Conservation (phyloP, 2,113 vertebrate genomes). For the Bolborhynchus lineola region DNA sequence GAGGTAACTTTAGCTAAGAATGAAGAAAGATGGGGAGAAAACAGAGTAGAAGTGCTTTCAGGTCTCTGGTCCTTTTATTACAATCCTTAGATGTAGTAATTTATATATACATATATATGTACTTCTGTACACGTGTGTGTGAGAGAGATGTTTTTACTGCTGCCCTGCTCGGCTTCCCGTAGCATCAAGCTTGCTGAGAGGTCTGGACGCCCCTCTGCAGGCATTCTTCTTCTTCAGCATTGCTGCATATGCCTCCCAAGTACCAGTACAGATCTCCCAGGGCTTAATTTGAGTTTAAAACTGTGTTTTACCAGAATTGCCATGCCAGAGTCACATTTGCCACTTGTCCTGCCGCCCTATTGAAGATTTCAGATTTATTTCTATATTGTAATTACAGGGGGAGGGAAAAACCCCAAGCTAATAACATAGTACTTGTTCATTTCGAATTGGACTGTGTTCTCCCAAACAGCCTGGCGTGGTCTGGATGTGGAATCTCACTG, state of each 20-base stretch:
- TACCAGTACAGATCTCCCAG: background rate
- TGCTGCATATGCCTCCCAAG: background rate
- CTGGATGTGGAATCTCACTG: background rate
- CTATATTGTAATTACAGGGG: background rate
- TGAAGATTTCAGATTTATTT: background rate
- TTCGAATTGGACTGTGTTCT: background rate
- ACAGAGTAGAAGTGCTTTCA: background rate
- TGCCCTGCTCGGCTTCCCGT: background rate
- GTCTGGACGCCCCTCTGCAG: background rate
- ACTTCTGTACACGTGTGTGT: rapidly evolving
- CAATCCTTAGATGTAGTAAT: background rate
- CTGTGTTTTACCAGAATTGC: background rate
- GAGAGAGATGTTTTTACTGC: background rate
- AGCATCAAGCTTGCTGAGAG: background rate
- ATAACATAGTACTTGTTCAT: background rate
- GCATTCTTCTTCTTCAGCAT: background rate
- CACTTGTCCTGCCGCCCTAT: background rate
- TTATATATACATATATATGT: background rate
- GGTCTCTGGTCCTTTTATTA: background rate
- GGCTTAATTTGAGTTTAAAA: background rate
- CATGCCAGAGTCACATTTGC: background rate
- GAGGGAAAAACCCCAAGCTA: background rate
- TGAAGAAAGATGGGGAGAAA: background rate
- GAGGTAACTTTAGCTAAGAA: background rate
- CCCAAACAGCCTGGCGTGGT: background rate